These are phyloP conservation scores for Hippocampus barbouri DNA, from an alignment of 2,113 vertebrate species.

Conservation along the genomic window DNA sequence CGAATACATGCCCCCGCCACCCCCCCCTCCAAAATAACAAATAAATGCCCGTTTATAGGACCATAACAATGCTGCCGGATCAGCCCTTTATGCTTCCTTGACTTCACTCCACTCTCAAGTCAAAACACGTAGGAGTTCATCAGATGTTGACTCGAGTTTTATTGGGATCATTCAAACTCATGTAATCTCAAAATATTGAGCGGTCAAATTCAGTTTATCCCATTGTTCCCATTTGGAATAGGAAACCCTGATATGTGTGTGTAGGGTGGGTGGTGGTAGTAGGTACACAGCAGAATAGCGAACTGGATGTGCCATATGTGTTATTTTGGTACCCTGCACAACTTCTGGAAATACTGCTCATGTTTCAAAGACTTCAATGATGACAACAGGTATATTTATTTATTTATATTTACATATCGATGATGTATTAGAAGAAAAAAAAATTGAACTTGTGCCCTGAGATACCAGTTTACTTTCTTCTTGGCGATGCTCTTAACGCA, in stretches of 20 bases:
- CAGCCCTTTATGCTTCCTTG: constrained; percentile 20
- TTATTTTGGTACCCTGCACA: no score
- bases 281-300: no score
- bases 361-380: no score
- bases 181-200: neutral
- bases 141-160: constrained; percentile 25
- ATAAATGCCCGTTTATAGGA: constrained; percentile 46
- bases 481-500: neutral
- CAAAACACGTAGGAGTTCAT: constrained; percentile 16
- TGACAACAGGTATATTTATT: no score
- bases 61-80: constrained; percentile 27
- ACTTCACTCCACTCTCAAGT: constrained; percentile 40
- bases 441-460: neutral
- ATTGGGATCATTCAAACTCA: constrained; percentile 9
- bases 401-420: no score
- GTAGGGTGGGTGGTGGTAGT: no score
- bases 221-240: neutral
- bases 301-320: no score
- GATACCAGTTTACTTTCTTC: neutral
- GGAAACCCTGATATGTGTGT: no score
- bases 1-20: neutral
- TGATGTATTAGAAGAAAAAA: no score
- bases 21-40: neutral
- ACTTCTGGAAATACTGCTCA: no score
- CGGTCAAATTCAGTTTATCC: neutral